Conservation (phyloP, 1,140 invertebrate genomes). For the Aleiodes sp. region DNA sequence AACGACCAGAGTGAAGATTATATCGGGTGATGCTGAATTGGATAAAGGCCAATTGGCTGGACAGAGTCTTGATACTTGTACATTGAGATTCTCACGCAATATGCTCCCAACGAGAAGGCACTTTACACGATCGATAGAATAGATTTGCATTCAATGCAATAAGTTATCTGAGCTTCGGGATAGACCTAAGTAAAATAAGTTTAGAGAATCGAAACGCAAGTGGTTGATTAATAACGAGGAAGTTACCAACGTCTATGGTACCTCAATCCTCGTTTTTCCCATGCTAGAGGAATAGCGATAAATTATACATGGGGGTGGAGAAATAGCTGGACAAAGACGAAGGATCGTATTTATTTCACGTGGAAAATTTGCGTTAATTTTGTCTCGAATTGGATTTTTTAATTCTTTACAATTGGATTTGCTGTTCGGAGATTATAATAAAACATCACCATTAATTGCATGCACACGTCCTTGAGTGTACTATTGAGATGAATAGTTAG, state of each 20-base stretch:
- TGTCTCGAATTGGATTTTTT: neutral
- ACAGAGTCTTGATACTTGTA: neutral
- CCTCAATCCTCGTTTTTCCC: constrained; percentile 41
- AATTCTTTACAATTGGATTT: neutral
- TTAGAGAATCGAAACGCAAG: constrained; percentile 31
- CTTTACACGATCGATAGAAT: constrained; percentile 32
- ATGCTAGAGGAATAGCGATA: constrained; percentile 38
- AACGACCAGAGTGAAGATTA: constrained; percentile 2
- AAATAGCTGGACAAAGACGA: constrained; percentile 26
- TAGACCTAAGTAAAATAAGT: constrained; percentile 6
- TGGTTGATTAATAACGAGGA: constrained; percentile 59
- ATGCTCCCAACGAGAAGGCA: neutral
- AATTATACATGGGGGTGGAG: constrained; percentile 41
- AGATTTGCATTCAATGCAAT: constrained; percentile 56
- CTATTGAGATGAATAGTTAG: neutral
- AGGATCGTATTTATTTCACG: constrained; percentile 27
- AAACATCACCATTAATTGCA: too few relatives aligned
- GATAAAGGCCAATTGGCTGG: neutral
- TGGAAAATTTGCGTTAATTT: neutral
- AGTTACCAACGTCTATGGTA: constrained; percentile 36
- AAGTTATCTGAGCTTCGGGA: constrained; percentile 45
- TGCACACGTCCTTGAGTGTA: too few relatives aligned
- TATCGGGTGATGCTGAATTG: neutral
- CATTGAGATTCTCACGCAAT: constrained; percentile 26
- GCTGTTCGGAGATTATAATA: too few relatives aligned